Evolutionary conservation across 2,888 invertebrate species (phyloP).

Genomic region (Drosophila longiperda): DNA sequence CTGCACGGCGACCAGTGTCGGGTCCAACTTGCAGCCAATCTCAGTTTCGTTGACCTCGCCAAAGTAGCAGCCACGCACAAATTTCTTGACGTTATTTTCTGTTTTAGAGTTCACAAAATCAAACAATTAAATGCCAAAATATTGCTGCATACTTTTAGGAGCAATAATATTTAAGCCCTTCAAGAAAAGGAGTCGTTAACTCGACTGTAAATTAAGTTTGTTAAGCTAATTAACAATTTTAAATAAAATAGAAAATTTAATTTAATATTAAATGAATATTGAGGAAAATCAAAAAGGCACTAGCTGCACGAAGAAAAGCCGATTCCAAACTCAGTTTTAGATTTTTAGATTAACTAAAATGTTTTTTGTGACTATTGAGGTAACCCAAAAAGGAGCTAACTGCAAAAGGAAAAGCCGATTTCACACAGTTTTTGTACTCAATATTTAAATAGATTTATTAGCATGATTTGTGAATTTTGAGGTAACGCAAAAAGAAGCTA

Average conservation of each 20-base stretch:
- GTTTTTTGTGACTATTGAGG: neutral
- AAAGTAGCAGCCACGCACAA: conserved; percentile 79
- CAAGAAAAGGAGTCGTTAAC: neutral
- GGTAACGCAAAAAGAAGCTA: neutral
- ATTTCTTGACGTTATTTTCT: conserved; percentile 74
- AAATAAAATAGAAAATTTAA: too few species aligned
- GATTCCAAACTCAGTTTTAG: too few species aligned
- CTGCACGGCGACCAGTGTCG: conserved; percentile 62
- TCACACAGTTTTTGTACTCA: neutral
- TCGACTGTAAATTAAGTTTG: neutral
- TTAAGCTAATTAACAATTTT: neutral
- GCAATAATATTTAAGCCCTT: neutral
- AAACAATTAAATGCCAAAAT: conserved; percentile 10
- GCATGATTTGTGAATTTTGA: neutral
- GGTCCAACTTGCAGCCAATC: conserved; percentile 77
- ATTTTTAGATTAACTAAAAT: too few species aligned
- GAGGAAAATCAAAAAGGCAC: too few species aligned
- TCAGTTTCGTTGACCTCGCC: conserved; percentile 79
- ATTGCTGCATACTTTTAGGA: conserved; percentile 63
- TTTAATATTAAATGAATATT: too few species aligned
- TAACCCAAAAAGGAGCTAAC: neutral
- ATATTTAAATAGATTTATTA: neutral
- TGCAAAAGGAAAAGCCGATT: neutral
- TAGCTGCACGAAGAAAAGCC: too few species aligned
- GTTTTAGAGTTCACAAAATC: conserved; percentile 33